Evolutionary conservation across 2,888 invertebrate genomes (phyloP).

Genomic region (Agrotis exclamationis): DNA sequence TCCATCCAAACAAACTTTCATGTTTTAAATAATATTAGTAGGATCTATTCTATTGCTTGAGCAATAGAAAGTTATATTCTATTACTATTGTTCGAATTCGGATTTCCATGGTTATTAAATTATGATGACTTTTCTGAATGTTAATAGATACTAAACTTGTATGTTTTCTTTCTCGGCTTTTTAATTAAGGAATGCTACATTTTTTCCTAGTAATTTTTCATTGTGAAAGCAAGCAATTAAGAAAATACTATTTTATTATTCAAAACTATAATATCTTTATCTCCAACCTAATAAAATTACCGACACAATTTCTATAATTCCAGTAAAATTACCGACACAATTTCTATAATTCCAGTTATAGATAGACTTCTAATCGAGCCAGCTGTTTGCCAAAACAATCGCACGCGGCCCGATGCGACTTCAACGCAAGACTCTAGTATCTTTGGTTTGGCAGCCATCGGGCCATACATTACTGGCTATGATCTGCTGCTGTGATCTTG

Average conservation of each 20-base stretch:
- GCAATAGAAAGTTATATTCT: no score
- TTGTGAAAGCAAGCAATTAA: not conserved
- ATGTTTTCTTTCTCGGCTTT: no score
- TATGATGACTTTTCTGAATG: no score
- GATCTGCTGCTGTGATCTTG: slow-evolving; percentile 34
- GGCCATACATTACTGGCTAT: slow-evolving; percentile 52
- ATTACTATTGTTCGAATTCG: no score
- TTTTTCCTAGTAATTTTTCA: not conserved
- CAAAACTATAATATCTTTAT: not conserved
- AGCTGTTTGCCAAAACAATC: slow-evolving; percentile 57
- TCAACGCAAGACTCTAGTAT: slow-evolving; percentile 45
- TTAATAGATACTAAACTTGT: no score
- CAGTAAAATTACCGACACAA: no score
- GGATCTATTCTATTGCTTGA: no score
- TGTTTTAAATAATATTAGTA: no score
- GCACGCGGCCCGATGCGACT: slow-evolving; percentile 35
- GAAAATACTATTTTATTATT: not conserved
- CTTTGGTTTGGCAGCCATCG: slow-evolving; percentile 53
- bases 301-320: slow-evolving; percentile 13
- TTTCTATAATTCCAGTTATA: slow-evolving; percentile 35
- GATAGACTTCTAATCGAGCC: slow-evolving; percentile 51
- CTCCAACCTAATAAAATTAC: not conserved
- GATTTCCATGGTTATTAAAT: no score
- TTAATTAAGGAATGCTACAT: no score
- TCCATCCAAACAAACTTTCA: no score